Evolutionary conservation across 2,888 invertebrate genomes (phyloP), one percentile per base, ranked within the genome.

Genomic region (Platycheirus rosarum): DNA sequence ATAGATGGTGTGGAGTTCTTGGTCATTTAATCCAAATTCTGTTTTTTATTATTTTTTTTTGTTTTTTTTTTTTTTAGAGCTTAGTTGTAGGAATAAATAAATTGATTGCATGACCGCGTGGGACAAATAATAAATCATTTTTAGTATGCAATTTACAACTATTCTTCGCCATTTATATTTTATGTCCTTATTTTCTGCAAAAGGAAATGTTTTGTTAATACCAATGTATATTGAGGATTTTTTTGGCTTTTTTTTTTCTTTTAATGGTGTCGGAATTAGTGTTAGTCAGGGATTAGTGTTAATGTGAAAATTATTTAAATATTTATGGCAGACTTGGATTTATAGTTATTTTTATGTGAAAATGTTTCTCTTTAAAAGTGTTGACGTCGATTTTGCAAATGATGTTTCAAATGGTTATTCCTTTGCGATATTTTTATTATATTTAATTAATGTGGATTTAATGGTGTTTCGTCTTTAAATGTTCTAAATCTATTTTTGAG

Each of bases 71-170:
- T 4, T 26, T 37, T 57, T 6, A 40, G 46, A 62, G 57, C 49
- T 65, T 57, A 60, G 53, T 14, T n/a, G 23, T 18, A 35, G 18
- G 26, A n/a, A 35, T 60, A 70, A 55, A 70, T 71, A 63, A 77
- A 82, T 82, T 82, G 71, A 71, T 82, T 77, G 82, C 82, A 82
- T 82, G 82, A 82, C 82, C 63, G 68, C 82, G 82, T 82, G 82
- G 82, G 82, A 82, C 77, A 77, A 82, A 68, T 77, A 71, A 62
- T 82, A 82, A 82, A 77, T 82, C 82, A 82, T 76, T 82, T 77
- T 82, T 71, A 77, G 68, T 73, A 77, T 46, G 71, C 77, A 77
- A 77, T 77, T 82, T 71, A 82, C 77, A 73, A 77, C 77, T 77
- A 68, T 82, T 82, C 77, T 68, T 77, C 77, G 82, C 66, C 68